Evolutionary conservation across 2,797 vertebrate genomes (phyloP).

Genomic region (Hirundo rustica): DNA sequence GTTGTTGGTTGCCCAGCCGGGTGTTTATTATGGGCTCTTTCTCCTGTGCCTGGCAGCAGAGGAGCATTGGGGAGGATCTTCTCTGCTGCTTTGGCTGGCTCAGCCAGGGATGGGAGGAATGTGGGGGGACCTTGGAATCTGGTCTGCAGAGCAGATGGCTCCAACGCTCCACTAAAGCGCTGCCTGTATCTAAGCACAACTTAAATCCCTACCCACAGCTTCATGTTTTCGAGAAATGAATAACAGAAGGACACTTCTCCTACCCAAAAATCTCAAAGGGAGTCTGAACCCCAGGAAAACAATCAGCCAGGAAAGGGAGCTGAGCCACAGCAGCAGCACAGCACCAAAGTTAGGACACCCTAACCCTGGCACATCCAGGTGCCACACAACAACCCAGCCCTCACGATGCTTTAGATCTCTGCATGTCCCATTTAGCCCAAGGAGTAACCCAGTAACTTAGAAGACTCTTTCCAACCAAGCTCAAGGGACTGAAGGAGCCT

Average conservation of each 20-base stretch:
- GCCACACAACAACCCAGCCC: too few species aligned
- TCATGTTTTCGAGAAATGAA: accelerated
- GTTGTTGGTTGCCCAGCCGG: background rate
- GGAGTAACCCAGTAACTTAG: background rate
- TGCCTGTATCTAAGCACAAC: background rate
- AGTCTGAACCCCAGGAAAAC: background rate
- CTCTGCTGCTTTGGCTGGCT: background rate
- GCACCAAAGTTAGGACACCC: too few species aligned
- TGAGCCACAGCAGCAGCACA: background rate
- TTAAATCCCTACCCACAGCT: background rate
- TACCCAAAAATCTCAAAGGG: background rate
- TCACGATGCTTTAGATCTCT: background rate
- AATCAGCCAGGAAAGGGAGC: background rate
- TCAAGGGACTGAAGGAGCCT: background rate
- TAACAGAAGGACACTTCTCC: background rate
- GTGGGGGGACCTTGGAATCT: background rate
- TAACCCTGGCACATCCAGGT: too few species aligned
- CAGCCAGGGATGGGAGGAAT: background rate
- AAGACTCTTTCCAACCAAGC: background rate
- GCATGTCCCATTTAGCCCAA: background rate
- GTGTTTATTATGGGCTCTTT: background rate
- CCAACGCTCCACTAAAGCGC: background rate
- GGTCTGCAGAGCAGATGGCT: background rate
- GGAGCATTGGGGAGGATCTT: background rate
- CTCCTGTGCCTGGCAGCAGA: background rate